These are phyloP conservation scores for Cinara cedri DNA, from an alignment of 2,888 invertebrate genomes.

Conservation along the genomic window DNA sequence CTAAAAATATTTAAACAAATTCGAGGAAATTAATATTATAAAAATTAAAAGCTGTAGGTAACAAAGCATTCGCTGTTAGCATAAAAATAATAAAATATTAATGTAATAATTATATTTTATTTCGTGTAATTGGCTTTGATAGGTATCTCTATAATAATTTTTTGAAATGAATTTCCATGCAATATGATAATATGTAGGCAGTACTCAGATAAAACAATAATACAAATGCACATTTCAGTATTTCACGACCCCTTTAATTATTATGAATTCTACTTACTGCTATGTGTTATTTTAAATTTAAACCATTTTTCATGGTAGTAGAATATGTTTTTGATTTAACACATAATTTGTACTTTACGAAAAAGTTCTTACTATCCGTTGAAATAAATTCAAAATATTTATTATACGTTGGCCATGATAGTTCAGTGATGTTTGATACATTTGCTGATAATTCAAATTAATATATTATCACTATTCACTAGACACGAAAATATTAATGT, in stretches of 20 bases:
- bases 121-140: background rate
- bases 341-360: background rate
- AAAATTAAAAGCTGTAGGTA: background rate
- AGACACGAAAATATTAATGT: too few relatives aligned
- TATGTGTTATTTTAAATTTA: background rate
- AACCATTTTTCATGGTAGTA: constrained; percentile 1
- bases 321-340: background rate
- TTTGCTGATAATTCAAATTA: background rate
- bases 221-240: background rate
- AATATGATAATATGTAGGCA: background rate
- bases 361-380: background rate
- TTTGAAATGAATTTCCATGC: background rate
- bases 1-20: background rate
- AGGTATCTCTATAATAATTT: background rate
- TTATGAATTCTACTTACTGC: constrained; percentile 3
- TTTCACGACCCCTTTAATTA: background rate
- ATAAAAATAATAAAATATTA: background rate
- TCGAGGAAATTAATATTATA: background rate
- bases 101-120: constrained; percentile 1
- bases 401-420: background rate
- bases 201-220: background rate
- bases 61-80: background rate
- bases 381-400: background rate
- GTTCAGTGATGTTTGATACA: background rate
- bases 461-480: too few relatives aligned